Evolutionary conservation across 2,113 vertebrate species (phyloP), one percentile per base, ranked within the genome.

Genomic region (Marmota flaviventris): DNA sequence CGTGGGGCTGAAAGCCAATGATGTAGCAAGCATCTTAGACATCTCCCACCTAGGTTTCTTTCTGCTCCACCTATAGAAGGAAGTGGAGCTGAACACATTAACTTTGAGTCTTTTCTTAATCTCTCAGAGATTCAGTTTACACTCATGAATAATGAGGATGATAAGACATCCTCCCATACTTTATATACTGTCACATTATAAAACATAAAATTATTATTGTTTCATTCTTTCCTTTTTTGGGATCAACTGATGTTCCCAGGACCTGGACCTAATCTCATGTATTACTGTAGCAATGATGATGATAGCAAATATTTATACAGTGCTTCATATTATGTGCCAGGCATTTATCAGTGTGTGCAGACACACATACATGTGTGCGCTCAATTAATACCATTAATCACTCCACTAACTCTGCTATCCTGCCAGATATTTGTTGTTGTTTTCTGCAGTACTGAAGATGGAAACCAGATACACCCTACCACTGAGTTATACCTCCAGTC

Each of bases 141-240:
- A 61, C 39, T 25, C 91, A 12, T 81, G 34, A 70, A 69, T 84
- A 81, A 85, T 27, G 58, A 8, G 20, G 45, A 32, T 81, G 58
- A 82, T 42, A 85, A 89, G 39, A 95, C 8, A 63, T 96, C 67
- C 85, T 70, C 20, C 13, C 29, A 79, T 25, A 63, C 48, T 82
- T 63, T 56, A 67, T 53, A 96, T 1, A 65, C 5, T 8, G 8
- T 61, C 12, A 75, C 75, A 69, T 63, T 65, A 91, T 48, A 89
- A 58, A 90, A 89, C 69, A 94, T 20, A 83, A 67, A 91, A 73
- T 24, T 17, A 91, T 0, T 48, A 3, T 53, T 92, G n/a, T 76
- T 93, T 96, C 37, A 78, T 94, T 91, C 56, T 78, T 96, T 67
- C 70, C 34, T 75, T 79, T 90, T 85, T 79, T 13, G 75, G 79